A percentile compares a stretch with the other conserved stretches of the same genome.
These are phyloP conservation scores for Natator depressus DNA, from an alignment of 2,113 vertebrate species.

Conservation along the genomic window DNA sequence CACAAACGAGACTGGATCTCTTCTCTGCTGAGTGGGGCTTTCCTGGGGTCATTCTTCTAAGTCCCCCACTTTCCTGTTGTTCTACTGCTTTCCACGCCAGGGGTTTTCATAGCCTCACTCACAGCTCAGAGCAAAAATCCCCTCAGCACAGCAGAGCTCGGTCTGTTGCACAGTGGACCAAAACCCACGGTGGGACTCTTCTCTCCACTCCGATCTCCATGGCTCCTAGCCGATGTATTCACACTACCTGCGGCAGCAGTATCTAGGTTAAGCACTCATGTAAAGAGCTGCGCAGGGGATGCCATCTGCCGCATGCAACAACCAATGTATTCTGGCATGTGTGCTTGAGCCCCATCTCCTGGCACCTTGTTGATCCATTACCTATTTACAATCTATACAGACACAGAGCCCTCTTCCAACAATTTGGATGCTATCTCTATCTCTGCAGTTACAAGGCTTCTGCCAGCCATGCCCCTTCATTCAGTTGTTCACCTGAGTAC, in stretches of 20 bases:
- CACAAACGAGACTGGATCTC: no score
- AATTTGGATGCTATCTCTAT: not conserved
- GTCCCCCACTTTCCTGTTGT: not conserved
- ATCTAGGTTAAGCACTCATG: not conserved
- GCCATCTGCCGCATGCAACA: not conserved
- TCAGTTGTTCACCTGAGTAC: not conserved
- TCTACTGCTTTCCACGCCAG: not conserved
- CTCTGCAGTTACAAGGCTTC: not conserved
- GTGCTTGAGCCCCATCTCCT: not conserved
- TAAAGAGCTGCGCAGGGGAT: not conserved
- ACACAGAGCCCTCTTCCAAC: not conserved
- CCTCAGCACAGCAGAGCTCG: not conserved
- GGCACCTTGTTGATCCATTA: not conserved
- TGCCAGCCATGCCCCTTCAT: not conserved
- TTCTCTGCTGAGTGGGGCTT: no score
- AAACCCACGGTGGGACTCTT: not conserved
- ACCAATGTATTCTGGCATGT: not conserved
- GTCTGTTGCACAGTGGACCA: not conserved
- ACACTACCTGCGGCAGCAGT: not conserved
- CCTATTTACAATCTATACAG: no score
- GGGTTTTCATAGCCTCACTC: not conserved
- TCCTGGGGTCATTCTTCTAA: not conserved
- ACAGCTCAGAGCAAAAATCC: not conserved
- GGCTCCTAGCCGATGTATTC: not conserved
- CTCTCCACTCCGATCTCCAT: not conserved